Base-by-base conservation (phyloP, 2,888 invertebrate species). In the Notodonta ziczac region DNA sequence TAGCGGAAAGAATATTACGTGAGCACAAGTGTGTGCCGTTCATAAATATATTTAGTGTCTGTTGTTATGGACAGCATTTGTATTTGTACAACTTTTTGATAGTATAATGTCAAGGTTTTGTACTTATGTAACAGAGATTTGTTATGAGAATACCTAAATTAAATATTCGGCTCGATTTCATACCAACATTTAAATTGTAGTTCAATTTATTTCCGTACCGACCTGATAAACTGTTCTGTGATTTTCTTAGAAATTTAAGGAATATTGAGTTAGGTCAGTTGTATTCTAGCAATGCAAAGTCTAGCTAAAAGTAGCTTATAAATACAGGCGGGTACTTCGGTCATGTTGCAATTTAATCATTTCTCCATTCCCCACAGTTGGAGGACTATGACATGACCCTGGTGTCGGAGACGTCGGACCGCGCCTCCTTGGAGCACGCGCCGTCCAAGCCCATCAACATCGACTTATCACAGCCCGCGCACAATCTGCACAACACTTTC, bases 401-500 rank as follows among this genome's bases (percentile, higher is more conserved):
- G 14, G 72, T 75, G 0, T 82, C 86, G 10, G 87, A 87, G 32
- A 68, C 70, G 13, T 84, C 87, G 0, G 89, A 82, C 1, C 84
- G 89, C 2, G 77, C 85, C 16, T 84, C 88, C 1, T 70, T 84
- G 58, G 89, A 88, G 5, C 81, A 80, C 35, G 62, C 75, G 57
- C 85, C 86, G 0, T 86, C 91, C 39, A 90, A 87, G 62, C 92
- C 94, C 0, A 94, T 94, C 84, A 90, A 90, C 79, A 93, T 94
- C 50, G 94, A 94, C 74, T 79, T 93, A 0, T 90, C 93, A 35
- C 94, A 94, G 79, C 94, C 94, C 12, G 93, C 93, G 12, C 88
- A 93, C 70, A 93, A 93, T 59, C 67, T 94, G 32, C 93, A 93
- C 83, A 93, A 91, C 73, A 92, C 93, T 5, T 94, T 94, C 74